Evolutionary conservation across 2,113 vertebrate species (phyloP), one percentile per base, ranked within the genome.

Genomic region (Xenus cinereus): DNA sequence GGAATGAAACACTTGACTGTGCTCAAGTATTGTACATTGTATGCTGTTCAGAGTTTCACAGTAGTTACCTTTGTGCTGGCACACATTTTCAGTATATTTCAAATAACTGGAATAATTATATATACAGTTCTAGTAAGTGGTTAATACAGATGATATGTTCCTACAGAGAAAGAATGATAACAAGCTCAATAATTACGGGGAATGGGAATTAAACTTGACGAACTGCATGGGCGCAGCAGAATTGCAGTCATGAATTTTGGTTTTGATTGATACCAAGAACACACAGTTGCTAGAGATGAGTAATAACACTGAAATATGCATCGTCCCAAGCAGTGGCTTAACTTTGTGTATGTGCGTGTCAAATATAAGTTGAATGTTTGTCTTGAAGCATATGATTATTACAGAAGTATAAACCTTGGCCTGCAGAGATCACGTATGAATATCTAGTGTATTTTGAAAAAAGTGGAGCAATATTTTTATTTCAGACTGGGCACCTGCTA

Each of bases 191-290:
- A 89, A 90, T 93, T 86, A 86, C 30, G 68, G 32, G 78, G 82
- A 93, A 35, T 60, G 33, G 53, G 78, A 91, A 93, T 89, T 76
- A 84, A 81, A 92, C 89, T 30, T 92, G 86, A 80, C 1, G 10
- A 95, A 84, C 80, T 81, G 26, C 73, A 84, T 67, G 77, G 50
- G 84, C 50, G 67, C 68, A 81, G 72, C 41, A 84, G 76, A 93
- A 77, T 69, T 92, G 37, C 73, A 77, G 67, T 74, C 54, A 57
- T 90, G 54, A 86, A 16, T 93, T 92, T 90, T 95, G 80, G 33
- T 80, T 95, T 74, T 92, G 95, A 92, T 89, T 86, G 88, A 84
- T 93, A 84, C 54, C 24, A 86, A 77, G 92, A 77, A 66, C n/a
- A 93, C 26, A 72, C 2, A 5, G 54, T 41, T 71, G 28, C 68